Conservation (phyloP, 2,888 invertebrate genomes). For the Apamea monoglypha region DNA sequence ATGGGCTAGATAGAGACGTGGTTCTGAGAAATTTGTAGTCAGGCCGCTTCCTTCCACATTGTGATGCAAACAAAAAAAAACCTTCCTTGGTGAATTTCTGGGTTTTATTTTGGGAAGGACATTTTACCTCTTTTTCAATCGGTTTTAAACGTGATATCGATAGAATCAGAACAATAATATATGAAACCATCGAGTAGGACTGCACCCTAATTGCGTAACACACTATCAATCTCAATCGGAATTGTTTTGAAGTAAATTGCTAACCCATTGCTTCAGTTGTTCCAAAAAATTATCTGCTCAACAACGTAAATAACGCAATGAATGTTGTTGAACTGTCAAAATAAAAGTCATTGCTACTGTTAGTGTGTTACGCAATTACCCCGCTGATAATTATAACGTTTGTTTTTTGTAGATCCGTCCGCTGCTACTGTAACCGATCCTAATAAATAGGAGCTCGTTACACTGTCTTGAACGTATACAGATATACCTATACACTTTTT, state of each 20-base stretch:
- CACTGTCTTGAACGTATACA: conserved; percentile 56
- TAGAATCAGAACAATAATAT: neutral
- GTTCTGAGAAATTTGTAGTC: neutral
- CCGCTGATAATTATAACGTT: neutral
- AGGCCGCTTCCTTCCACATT: neutral
- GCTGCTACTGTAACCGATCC: conserved; percentile 51
- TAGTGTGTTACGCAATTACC: too few species aligned
- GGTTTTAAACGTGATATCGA: neutral
- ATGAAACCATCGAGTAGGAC: neutral
- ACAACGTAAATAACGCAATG: too few species aligned
- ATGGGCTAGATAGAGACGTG: too few species aligned
- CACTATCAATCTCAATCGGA: too few species aligned
- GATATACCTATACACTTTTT: conserved; percentile 47
- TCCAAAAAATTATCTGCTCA: too few species aligned
- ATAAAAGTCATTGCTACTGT: too few species aligned
- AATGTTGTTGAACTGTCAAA: too few species aligned
- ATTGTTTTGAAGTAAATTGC: too few species aligned
- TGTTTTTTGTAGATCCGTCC: conserved; percentile 3
- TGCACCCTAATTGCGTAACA: neutral
- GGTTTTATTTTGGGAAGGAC: neutral
- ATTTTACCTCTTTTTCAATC: neutral
- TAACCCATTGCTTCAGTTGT: too few species aligned
- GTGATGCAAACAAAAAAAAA: too few species aligned
- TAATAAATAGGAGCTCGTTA: conserved; percentile 77
- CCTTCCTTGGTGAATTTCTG: too few species aligned